Base-by-base conservation (phyloP, 2,797 vertebrate species). In the Manis pentadactyla region DNA sequence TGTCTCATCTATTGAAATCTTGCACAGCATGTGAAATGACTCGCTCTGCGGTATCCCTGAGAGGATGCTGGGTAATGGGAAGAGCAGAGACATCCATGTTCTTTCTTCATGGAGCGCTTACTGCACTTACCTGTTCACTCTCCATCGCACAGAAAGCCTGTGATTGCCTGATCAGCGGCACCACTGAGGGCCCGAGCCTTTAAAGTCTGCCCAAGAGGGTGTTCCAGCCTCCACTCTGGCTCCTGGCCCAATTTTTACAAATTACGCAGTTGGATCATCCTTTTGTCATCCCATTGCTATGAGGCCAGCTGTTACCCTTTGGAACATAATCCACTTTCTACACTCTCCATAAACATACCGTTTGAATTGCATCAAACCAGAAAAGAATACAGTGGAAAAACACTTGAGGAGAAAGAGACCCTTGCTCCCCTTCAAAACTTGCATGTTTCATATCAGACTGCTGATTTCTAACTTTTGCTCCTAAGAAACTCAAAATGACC, bases 1-100 rank as follows among this genome's bases (percentile, higher is more conserved):
- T 85, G 91, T 93, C 90, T 82, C 96, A 87, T 69, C 79, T 93
- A 66, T 27, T 94, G 82, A 94, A 90, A 37, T 77, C 87, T 53
- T 53, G 37, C 69, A 46, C 31, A 87, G 88, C 68, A 69, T 69
- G 73, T 73, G 74, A 68, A 96, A 68, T 59, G 69, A 84, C 51
- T 97, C 3, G 18, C 31, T 81, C 51, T 87, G 81, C 75, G 64
- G 64, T 71, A 84, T 49, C 86, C 25, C 61, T 57, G 66, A 93
- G n/a, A 86, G 37, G 49, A 13, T 95, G 15, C 55, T 23, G 13
- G 84, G 57, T 69, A 87, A 88, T 34, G 34, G 73, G 51, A 84
- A 74, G 84, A 69, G 13, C 51, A 79, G 23, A 87, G 78, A 86
- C 10, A 93, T 23, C 27, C n/a, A 29, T 42, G 29, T 75, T 77